Evolutionary conservation across 2,113 vertebrate genomes (phyloP).

Genomic region (Turdus rufiventris): DNA sequence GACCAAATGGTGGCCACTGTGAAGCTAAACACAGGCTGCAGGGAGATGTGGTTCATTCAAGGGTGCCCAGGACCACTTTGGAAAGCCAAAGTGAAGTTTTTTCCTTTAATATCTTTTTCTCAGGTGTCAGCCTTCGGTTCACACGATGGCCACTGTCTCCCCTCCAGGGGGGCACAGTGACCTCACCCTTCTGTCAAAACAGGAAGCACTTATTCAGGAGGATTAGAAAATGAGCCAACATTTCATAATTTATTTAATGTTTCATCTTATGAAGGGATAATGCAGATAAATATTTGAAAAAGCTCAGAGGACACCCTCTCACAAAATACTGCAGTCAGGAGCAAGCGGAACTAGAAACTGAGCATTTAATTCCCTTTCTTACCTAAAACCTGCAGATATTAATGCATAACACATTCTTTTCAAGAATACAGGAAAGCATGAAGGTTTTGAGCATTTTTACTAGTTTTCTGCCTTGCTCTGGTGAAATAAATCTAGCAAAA

Average conservation of each 20-base stretch:
- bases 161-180: not conserved
- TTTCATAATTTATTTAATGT: not conserved
- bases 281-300: not conserved
- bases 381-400: not conserved
- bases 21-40: fast-evolving
- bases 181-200: not conserved
- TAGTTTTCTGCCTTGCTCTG: not conserved
- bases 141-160: not conserved
- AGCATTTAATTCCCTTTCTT: not conserved
- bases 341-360: not conserved
- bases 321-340: not conserved
- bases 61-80: not conserved
- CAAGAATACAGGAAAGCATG: not conserved
- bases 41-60: not conserved
- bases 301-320: not conserved
- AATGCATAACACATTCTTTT: not conserved
- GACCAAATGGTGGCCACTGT: not conserved
- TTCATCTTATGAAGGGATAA: not conserved
- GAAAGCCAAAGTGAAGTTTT: not conserved
- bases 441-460: not conserved
- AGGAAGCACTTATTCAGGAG: not conserved
- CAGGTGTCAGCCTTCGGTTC: not conserved
- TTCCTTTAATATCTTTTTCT: not conserved
- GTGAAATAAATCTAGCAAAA: not conserved
- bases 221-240: not conserved